Evolutionary conservation across 2,113 vertebrate genomes (phyloP).

Genomic region (Ariopsis seemanni): DNA sequence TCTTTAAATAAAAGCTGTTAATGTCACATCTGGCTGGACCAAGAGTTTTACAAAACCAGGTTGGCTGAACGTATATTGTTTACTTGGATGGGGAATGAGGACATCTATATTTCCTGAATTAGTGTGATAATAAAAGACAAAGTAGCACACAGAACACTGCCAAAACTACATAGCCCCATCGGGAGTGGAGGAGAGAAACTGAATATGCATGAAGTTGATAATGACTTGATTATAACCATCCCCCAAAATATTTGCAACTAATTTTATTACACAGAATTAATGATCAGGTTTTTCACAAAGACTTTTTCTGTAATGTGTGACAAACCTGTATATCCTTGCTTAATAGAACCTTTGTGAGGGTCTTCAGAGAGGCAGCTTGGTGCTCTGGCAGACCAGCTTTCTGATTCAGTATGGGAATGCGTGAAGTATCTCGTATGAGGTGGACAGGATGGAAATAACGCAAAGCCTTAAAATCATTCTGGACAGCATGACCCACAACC

Average conservation of each 20-base stretch:
- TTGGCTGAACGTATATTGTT: neutral
- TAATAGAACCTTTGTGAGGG: conserved; percentile 83
- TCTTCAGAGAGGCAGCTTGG: conserved; percentile 77
- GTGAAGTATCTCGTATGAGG: conserved; percentile 83
- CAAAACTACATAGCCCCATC: neutral
- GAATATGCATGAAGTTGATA: neutral
- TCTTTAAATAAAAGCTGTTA: neutral
- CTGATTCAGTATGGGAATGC: conserved; percentile 81
- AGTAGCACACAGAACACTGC: neutral
- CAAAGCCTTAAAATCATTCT: conserved; percentile 88
- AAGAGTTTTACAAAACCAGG: neutral
- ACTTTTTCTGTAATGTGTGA: neutral
- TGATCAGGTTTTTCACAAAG: neutral
- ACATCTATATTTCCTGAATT: neutral
- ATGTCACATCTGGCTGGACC: neutral
- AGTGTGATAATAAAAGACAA: neutral
- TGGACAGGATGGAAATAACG: conserved; percentile 77
- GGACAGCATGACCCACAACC: conserved; percentile 85
- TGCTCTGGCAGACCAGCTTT: conserved; percentile 75
- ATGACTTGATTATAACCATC: too few species aligned
- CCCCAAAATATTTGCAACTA: too few species aligned
- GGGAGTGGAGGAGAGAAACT: neutral
- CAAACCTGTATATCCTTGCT: conserved; percentile 87
- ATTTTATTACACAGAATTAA: neutral
- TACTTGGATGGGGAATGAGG: neutral